Percentiles rank a stretch among this genome's conserved stretches.
Evolutionary conservation across 1,140 invertebrate species (phyloP).

Genomic region (Hypsibius dujardini): DNA sequence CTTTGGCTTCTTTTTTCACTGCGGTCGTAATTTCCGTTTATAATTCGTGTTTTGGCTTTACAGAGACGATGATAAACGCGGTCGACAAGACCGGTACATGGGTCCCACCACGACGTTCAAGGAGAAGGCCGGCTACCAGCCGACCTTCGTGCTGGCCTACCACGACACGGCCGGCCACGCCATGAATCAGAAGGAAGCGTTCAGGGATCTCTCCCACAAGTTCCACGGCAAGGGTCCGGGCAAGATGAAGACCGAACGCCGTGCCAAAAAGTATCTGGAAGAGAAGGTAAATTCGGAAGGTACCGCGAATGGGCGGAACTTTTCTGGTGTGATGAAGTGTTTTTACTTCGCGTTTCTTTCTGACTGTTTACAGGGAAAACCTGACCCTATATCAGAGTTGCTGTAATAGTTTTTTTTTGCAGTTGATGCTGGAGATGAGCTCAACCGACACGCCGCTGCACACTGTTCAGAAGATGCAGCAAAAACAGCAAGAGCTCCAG

Average conservation of each 20-base stretch:
- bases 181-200: conserved; percentile 86
- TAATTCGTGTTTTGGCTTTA: conserved; percentile 24
- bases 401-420: conserved; percentile 29
- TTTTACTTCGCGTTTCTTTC: conserved; percentile 2
- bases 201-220: conserved; percentile 56
- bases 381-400: no score
- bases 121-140: conserved; percentile 80
- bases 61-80: conserved; percentile 62
- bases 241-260: conserved; percentile 94
- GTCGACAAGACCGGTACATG: conserved; percentile 54
- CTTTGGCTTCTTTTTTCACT: no score
- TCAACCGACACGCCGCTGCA: conserved; percentile 90
- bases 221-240: conserved; percentile 98
- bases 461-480: conserved; percentile 77
- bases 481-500: conserved; percentile 89
- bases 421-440: conserved; percentile 94
- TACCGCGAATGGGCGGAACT: neutral
- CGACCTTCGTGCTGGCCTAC: conserved; percentile 89
- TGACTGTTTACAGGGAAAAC: neutral
- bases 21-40: no score
- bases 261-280: conserved; percentile 82
- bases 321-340: conserved; percentile 4
- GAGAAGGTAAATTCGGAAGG: conserved; percentile 48
- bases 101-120: conserved; percentile 78
- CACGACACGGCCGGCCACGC: conserved; percentile 83